Evolutionary conservation across 2,797 vertebrate genomes (phyloP).

Genomic region (Melanotaenia nigrans): DNA sequence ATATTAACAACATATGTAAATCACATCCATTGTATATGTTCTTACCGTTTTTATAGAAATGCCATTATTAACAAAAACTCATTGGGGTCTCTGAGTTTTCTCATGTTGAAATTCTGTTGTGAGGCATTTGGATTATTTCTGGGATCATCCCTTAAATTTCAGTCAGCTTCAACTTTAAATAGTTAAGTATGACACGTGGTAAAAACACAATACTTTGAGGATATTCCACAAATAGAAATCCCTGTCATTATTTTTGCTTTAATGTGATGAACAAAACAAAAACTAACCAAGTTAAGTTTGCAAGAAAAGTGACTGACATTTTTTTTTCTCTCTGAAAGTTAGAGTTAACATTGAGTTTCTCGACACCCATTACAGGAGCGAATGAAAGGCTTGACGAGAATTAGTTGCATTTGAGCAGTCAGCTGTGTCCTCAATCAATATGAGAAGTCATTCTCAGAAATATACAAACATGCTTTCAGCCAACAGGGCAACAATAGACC

Average conservation of each 20-base stretch:
- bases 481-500: constrained; percentile 26
- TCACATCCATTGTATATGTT: too few relatives aligned
- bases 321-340: constrained; percentile 35
- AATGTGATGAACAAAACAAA: neutral
- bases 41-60: too few relatives aligned
- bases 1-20: too few relatives aligned
- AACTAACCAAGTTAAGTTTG: constrained; percentile 36
- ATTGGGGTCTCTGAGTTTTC: too few relatives aligned
- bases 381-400: constrained; percentile 56
- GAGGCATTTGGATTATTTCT: too few relatives aligned
- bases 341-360: constrained; percentile 49
- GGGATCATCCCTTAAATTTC: too few relatives aligned
- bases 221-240: constrained; percentile 41
- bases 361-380: constrained; percentile 45
- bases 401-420: constrained; percentile 63
- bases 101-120: too few relatives aligned
- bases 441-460: constrained; percentile 37
- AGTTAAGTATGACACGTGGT: constrained; percentile 16
- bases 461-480: constrained; percentile 13
- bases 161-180: neutral
- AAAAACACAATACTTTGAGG: constrained; percentile 33
- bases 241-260: constrained; percentile 12
- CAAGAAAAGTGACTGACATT: constrained; percentile 23
- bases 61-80: too few relatives aligned
- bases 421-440: constrained; percentile 51